Base-by-base conservation (phyloP, 2,113 vertebrate species). In the Paralichthys olivaceus region DNA sequence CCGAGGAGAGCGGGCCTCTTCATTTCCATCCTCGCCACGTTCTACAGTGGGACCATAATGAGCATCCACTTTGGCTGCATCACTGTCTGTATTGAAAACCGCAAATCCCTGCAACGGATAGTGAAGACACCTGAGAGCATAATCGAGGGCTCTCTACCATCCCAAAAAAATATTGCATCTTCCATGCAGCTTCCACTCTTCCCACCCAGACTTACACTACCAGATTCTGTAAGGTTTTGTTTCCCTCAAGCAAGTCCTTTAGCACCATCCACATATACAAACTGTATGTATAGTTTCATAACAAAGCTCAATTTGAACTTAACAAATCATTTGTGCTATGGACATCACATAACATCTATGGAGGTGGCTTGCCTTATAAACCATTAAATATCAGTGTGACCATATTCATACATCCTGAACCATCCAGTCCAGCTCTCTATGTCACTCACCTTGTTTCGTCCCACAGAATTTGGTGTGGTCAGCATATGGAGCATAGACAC, bases 381-480 rank as follows among this genome's bases (percentile, higher is more conserved):
- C 65, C 45, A 5, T 14, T 22, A 22, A 43, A 9, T 32, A 45
- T 69, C 43, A 66, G 22, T 22, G 60, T 71, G 40, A 61, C 23
- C 47, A 29, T 23, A 12, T 12, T 37, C 34, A 7, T 8, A 37
- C 34, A 26, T 25, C 9, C 45, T 28, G 29, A 0, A 0, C 8
- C 40, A 53, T 51, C 20, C 69, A 54, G 11, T 51, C 15, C 20
- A n/a, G 49, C 49, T 8, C n/a, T 55, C 51, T 22, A 13, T 7
- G n/a, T 57, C 69, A 69, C 96, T 95, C 92, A 99, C 98, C 97
- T 94, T 93, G 81, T 13, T 96, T 81, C 25, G 95, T 93, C 64
- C 84, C 90, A 90, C 97, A 97, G 89, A 51, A 91, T 60, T 87
- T 85, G 13, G 80, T 57, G 0, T 80, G 49, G 1, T 11, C 5